Evolutionary conservation across 2,113 vertebrate species (phyloP), one percentile per base, ranked within the genome.

Genomic region (Gavialis gangeticus): DNA sequence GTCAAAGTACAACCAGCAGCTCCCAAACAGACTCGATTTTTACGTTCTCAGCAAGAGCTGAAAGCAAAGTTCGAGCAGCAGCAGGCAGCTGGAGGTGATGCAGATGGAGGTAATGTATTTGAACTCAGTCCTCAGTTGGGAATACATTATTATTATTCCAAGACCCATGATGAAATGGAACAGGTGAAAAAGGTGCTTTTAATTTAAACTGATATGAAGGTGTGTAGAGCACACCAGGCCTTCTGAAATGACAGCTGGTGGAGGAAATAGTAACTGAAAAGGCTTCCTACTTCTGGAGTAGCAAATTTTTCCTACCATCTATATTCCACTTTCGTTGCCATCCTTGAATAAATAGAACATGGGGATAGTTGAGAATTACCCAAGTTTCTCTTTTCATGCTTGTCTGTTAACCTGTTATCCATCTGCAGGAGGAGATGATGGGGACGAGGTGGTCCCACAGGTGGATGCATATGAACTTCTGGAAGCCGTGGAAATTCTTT

Each of bases 11-110:
- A 99, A 27, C 95, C 98, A 6, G 91, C 98, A 66, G 97, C 98
- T 94, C 98, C 99, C 58, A 99, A 98, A 92, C 99, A 99, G 95
- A 98, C 79, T 76, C 96, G 99, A 22, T 99, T 99, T 97, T 95
- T 99, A 78, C 99, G 99, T 90, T 99, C 99, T n/a, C 99, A 99
- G 73, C 99, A 99, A 97, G 99, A 99, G 92, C 96, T 99, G 84
- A 99, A 99, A 97, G 99, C 98, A 55, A 99, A 99, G 93, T 99
- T 99, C 97, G 98, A 99, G 91, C 99, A 99, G 95, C 99, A 99
- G 12, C 99, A 99, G 82, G 98, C 98, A 28, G 97, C 98, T 90
- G 98, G 98, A 94, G 98, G 98, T 78, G 99, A 99, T 86, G 98
- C 97, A 94, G 99, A 98, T 34, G 99, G 98, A 57, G 99, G 99